Base-by-base conservation (phyloP, 2,113 vertebrate genomes). In the Bettongia penicillata region DNA sequence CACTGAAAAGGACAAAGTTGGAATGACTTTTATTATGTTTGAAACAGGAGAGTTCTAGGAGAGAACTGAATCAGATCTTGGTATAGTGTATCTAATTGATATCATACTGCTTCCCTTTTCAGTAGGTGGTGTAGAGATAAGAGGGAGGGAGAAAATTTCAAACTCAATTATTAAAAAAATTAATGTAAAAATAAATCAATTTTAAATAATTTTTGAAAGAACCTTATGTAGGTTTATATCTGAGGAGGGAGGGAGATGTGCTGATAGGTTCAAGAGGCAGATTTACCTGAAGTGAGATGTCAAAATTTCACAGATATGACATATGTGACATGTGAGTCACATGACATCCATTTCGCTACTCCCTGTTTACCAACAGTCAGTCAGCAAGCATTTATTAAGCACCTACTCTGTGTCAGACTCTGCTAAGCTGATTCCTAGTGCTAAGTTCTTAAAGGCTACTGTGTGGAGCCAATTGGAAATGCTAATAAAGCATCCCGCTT, bases 161-260 rank as follows among this genome's bases (percentile, higher is more conserved):
- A 84, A 84, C 37, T 43, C 14, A n/a, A 22, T 43, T 51, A 48
- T 89, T 61, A 95, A 37, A 93, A 53, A 25, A 68, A 68, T 31
- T 31, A 68, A 37, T 37, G 11, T 68, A 68, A 68, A 68, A 68
- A 12, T 68, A 37, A 61, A 61, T 57, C 90, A 77, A 91, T 77
- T 93, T 96, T 10, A 95, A 96, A 77, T 48, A 68, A 37, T 92
- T 51, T 55, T 89, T 43, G 53, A 90, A 90, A 90, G 43, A 93
- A 93, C 22, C 53, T 2, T 52, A 1, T 19, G 28, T 8, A 89
- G 37, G 11, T 90, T 48, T 51, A n/a, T 90, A 48, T 49, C 1
- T 89, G 53, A 43, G 37, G 22, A 89, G 49, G 49, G 3, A 91
- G 10, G 51, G 5, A 43, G 51, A 61, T 25, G 49, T 37, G 2